Evolutionary conservation across 2,888 invertebrate genomes (phyloP).

Genomic region (Antheraea assamensis): DNA sequence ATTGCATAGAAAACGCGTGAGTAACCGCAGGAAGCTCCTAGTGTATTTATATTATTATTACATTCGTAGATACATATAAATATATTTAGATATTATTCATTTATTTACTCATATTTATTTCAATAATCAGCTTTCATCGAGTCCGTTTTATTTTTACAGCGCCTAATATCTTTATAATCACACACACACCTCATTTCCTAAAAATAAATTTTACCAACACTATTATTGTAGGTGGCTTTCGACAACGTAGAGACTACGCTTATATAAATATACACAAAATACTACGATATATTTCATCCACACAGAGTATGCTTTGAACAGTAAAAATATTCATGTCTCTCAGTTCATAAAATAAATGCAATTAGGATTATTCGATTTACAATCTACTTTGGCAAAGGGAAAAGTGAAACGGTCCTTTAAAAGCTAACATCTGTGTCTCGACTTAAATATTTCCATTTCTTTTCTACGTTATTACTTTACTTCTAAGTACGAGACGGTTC

Average conservation of each 20-base stretch:
- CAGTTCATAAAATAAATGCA: neutral
- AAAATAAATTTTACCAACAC: neutral
- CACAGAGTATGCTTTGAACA: neutral
- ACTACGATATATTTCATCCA: neutral
- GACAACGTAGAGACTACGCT: neutral
- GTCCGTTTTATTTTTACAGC: neutral
- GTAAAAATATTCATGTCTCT: neutral
- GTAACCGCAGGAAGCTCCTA: too few species aligned
- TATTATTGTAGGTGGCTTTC: neutral
- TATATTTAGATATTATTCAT: neutral
- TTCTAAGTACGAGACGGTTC: neutral
- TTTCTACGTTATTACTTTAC: neutral
- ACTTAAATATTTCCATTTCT: neutral
- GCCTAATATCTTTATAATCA: neutral
- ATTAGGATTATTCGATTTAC: slow-evolving; percentile 3
- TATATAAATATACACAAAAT: neutral
- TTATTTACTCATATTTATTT: neutral
- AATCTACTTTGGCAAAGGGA: neutral
- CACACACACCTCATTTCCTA: neutral
- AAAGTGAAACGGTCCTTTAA: neutral
- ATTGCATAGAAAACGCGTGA: too few species aligned
- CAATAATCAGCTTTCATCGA: neutral
- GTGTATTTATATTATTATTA: too few species aligned
- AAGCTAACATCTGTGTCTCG: neutral
- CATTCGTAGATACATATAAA: too few species aligned